These are phyloP conservation scores for Tinea pellionella DNA, from an alignment of 2,888 invertebrate species.

Conservation along the genomic window DNA sequence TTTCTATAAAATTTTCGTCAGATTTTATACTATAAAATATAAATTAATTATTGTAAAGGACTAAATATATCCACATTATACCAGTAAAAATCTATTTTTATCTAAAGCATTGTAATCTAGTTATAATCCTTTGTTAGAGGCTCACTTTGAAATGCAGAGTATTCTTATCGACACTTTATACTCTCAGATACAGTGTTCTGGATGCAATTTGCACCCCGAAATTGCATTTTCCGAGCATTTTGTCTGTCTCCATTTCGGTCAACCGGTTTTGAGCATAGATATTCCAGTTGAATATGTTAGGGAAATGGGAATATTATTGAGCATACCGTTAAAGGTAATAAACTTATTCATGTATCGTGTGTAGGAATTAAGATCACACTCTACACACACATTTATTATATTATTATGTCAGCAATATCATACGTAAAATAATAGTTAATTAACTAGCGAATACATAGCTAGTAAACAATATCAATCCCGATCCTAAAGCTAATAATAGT, in stretches of 20 bases:
- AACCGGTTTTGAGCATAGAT: constrained; percentile 18
- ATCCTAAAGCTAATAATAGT: not conserved
- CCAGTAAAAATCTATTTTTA: too few relatives aligned
- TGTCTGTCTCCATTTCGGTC: constrained; percentile 28
- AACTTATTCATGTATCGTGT: not conserved
- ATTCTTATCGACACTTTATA: constrained; percentile 32
- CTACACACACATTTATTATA: too few relatives aligned
- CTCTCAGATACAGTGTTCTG: constrained; percentile 21
- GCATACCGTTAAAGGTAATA: not conserved
- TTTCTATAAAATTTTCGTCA: too few relatives aligned
- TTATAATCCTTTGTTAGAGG: not conserved
- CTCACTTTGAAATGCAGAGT: not conserved
- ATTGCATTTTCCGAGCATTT: constrained; percentile 27
- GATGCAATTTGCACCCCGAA: constrained; percentile 36
- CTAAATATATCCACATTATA: too few relatives aligned
- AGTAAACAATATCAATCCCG: too few relatives aligned
- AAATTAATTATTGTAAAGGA: too few relatives aligned
- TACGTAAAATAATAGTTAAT: too few relatives aligned
- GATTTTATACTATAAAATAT: too few relatives aligned
- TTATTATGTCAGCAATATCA: too few relatives aligned
- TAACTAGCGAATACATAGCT: too few relatives aligned
- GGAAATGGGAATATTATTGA: constrained; percentile 3
- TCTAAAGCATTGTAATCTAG: not conserved
- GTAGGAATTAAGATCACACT: too few relatives aligned
- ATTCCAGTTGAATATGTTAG: not conserved